Percentiles rank a stretch among this genome's conserved stretches.
These are phyloP conservation scores for Epistrophella euchroma DNA, from an alignment of 2,888 invertebrate genomes.

Conservation along the genomic window DNA sequence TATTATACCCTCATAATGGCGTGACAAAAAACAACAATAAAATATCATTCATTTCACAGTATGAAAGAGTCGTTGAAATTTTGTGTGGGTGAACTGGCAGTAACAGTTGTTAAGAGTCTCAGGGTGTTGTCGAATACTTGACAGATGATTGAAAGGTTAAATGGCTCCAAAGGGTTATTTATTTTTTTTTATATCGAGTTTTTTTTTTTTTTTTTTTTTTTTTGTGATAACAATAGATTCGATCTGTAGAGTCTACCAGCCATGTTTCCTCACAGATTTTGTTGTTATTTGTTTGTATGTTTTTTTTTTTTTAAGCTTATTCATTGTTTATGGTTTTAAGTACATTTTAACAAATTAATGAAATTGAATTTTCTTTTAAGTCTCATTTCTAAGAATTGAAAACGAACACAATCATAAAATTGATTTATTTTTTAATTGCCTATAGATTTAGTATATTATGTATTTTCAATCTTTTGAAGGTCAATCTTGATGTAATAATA, in stretches of 20 bases:
- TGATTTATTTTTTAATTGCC: conserved; percentile 26
- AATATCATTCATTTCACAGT: conserved; percentile 15
- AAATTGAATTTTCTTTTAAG: not conserved
- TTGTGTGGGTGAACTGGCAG: not conserved
- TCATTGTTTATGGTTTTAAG: not conserved
- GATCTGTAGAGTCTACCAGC: not conserved
- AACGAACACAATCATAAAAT: conserved; percentile 15
- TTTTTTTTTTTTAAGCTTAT: not conserved
- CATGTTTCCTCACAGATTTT: not conserved
- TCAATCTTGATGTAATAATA: conserved; percentile 6
- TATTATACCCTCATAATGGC: conserved; percentile 11
- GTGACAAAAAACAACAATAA: conserved; percentile 16
- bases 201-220: not conserved
- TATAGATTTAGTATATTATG: not conserved
- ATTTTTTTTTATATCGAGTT: conserved; percentile 1
- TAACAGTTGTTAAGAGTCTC: conserved; percentile 29
- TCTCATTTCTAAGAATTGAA: not conserved
- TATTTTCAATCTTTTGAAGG: not conserved
- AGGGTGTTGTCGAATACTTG: conserved; percentile 38
- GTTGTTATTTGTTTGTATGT: not conserved
- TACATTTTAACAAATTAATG: not conserved
- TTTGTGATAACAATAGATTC: not conserved
- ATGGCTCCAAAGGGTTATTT: conserved; percentile 31
- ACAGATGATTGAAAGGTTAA: conserved; percentile 69
- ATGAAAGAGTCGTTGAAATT: not conserved